Evolutionary conservation across 2,888 invertebrate species (phyloP).

Genomic region (Odontocolon sp.): DNA sequence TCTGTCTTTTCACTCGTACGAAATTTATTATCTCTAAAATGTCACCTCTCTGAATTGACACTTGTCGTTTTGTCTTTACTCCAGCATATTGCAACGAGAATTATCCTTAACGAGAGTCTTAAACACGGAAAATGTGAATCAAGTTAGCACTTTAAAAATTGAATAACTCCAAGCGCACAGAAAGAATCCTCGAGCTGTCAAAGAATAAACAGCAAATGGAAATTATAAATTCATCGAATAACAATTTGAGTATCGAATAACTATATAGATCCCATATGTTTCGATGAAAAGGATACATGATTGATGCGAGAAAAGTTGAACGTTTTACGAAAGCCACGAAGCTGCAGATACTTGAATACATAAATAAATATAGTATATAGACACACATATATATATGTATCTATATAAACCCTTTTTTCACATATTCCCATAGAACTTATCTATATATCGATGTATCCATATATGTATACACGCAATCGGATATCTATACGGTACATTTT

Average conservation of each 20-base stretch:
- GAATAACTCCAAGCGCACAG: not conserved
- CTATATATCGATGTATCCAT: not conserved
- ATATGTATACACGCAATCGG: not conserved
- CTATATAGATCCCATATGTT: not conserved
- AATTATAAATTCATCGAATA: constrained; percentile 37
- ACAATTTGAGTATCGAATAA: constrained; percentile 1
- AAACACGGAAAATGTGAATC: not conserved
- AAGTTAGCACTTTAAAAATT: constrained; percentile 18
- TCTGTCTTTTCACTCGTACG: constrained; percentile 1
- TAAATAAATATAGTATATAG: not conserved
- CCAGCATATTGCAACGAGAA: not conserved
- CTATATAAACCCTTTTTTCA: too few relatives aligned
- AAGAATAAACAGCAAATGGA: constrained; percentile 26
- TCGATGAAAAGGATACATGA: not conserved
- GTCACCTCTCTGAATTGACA: not conserved
- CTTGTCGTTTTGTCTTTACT: not conserved
- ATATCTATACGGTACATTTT: constrained; percentile 53
- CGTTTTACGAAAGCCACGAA: not conserved
- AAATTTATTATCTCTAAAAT: constrained; percentile 24
- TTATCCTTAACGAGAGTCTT: constrained; percentile 6
- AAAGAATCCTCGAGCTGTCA: constrained; percentile 12
- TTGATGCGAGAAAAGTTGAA: constrained; percentile 2
- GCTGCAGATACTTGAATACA: not conserved
- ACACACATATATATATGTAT: too few relatives aligned
- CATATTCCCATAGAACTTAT: not conserved